Evolutionary conservation across 1,140 invertebrate genomes (phyloP).

Genomic region (Drosophila equinoxialis): DNA sequence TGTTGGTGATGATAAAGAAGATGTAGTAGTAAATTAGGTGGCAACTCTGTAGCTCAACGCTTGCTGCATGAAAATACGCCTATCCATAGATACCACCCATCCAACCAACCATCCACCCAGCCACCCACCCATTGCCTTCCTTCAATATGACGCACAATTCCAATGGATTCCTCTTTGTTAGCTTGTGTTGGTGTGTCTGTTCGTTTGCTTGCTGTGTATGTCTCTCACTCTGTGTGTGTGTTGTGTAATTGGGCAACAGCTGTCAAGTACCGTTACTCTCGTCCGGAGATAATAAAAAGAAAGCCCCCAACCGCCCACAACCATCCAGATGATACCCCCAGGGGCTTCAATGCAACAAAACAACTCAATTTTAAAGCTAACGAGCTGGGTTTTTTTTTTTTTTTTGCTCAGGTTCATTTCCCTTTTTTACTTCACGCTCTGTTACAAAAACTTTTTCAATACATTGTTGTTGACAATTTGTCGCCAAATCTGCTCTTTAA

Average conservation of each 20-base stretch:
- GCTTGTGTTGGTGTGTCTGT: conserved; percentile 24
- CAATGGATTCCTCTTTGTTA: conserved; percentile 41
- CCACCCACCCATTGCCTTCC: conserved; percentile 14
- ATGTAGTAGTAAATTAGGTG: conserved; percentile 15
- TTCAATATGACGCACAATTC: conserved; percentile 50
- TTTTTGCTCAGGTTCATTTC: not conserved
- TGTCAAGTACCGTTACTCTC: conserved; percentile 33
- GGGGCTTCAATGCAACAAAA: conserved; percentile 6
- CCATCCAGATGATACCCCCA: not conserved
- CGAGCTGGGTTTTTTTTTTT: conserved; percentile 11
- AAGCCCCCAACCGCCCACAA: not conserved
- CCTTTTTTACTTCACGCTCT: not conserved
- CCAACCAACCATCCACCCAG: conserved; percentile 9
- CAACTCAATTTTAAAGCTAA: conserved; percentile 14
- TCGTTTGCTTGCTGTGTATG: conserved; percentile 13
- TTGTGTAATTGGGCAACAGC: conserved; percentile 62
- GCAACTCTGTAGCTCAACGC: conserved; percentile 23
- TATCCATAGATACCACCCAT: conserved; percentile 23
- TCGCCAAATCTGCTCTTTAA: no score
- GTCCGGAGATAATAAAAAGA: conserved; percentile 10
- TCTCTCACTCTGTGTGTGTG: conserved; percentile 9
- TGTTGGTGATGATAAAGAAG: not conserved
- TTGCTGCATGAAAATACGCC: conserved; percentile 39
- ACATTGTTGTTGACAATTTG: no score
- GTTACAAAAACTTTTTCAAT: not conserved